These are phyloP conservation scores for Thymelicus lineola DNA, from an alignment of 2,888 invertebrate species.

Conservation along the genomic window DNA sequence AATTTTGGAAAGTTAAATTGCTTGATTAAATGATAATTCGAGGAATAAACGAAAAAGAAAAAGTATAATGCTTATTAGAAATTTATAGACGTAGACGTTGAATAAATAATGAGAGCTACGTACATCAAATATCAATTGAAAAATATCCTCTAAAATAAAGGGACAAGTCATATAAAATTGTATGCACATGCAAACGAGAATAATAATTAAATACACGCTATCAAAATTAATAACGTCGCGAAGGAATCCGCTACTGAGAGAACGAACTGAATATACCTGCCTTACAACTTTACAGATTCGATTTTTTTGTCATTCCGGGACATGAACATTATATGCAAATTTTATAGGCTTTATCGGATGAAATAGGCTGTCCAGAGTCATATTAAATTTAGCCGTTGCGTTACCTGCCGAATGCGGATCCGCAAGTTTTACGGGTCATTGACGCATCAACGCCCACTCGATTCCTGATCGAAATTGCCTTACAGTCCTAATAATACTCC, in stretches of 20 bases:
- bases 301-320: slow-evolving; percentile 7
- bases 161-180: too few relatives aligned
- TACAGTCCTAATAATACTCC: slow-evolving; percentile 46
- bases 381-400: slow-evolving; percentile 35
- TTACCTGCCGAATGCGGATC: slow-evolving; percentile 77
- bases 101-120: too few relatives aligned
- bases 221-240: too few relatives aligned
- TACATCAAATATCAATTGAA: too few relatives aligned
- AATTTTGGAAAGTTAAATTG: too few relatives aligned
- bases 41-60: too few relatives aligned
- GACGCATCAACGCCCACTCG: slow-evolving; percentile 81
- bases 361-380: slow-evolving; percentile 27
- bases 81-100: too few relatives aligned
- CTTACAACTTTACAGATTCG: background rate
- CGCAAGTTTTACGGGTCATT: slow-evolving; percentile 83
- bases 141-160: too few relatives aligned
- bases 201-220: background rate
- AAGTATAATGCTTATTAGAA: too few relatives aligned
- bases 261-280: background rate
- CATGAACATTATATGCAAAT: slow-evolving; percentile 19
- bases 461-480: slow-evolving; percentile 63
- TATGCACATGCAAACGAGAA: background rate
- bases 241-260: too few relatives aligned
- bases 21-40: too few relatives aligned
- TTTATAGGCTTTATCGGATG: slow-evolving; percentile 31